Percentiles rank a stretch among this genome's conserved stretches.
phyloP scores from a whole-genome alignment of 1,140 invertebrate species.

The Plodia interpunctella region DNA sequence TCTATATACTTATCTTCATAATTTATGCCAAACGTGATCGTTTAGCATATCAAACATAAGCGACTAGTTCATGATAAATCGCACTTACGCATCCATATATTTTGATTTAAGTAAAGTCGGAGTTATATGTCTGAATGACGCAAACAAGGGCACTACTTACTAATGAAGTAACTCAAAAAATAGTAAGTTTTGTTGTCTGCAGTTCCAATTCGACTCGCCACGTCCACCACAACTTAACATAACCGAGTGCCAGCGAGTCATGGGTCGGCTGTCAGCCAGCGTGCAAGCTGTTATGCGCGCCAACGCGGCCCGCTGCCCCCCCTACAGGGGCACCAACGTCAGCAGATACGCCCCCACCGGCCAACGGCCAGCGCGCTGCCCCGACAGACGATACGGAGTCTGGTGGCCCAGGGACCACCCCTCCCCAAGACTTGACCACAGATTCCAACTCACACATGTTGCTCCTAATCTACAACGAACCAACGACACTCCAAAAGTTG shows the following conservation, averaged over 20 bases:
- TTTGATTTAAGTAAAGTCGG: too few species aligned
- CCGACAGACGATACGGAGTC: slow-evolving; percentile 44
- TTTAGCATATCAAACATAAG: not conserved
- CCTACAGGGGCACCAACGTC: slow-evolving; percentile 57
- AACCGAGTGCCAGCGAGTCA: slow-evolving; percentile 44
- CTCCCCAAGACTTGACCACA: slow-evolving; percentile 36
- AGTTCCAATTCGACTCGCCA: slow-evolving; percentile 64
- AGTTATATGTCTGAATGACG: too few species aligned
- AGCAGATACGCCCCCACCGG: slow-evolving; percentile 58
- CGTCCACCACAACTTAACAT: slow-evolving; percentile 35
- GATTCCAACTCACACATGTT: slow-evolving; percentile 32
- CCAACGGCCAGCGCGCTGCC: slow-evolving; percentile 44
- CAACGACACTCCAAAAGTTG: slow-evolving; percentile 18
- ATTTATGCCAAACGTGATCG: slow-evolving; percentile 1
- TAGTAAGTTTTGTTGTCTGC: slow-evolving; percentile 18
- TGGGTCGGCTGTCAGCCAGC: slow-evolving; percentile 54
- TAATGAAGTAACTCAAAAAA: too few species aligned
- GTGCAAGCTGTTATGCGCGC: slow-evolving; percentile 56
- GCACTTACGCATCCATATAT: too few species aligned
- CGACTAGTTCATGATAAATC: too few species aligned
- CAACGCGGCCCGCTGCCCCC: slow-evolving; percentile 45
- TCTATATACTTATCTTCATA: not conserved
- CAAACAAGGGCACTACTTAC: too few species aligned
- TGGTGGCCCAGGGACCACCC: slow-evolving; percentile 58
- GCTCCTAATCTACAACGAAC: slow-evolving; percentile 12